A percentile compares a stretch with the other conserved stretches of the same genome.
These are phyloP conservation scores for Tribolium castaneum DNA, from an alignment of 1,140 invertebrate genomes.

Conservation along the genomic window DNA sequence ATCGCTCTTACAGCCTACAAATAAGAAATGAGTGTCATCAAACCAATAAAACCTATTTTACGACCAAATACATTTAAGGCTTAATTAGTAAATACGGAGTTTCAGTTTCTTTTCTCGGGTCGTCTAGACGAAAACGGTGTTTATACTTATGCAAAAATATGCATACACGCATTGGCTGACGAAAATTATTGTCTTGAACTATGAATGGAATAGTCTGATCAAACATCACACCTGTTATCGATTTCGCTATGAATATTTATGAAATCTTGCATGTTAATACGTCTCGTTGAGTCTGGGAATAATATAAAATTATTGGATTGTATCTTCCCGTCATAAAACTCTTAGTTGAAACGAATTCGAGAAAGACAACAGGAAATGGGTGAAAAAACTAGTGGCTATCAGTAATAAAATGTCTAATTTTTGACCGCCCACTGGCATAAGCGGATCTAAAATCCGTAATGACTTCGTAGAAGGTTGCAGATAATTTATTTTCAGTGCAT, in stretches of 20 bases:
- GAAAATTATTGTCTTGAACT: not conserved
- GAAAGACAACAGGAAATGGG: constrained; percentile 9
- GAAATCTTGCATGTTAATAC: constrained; percentile 1
- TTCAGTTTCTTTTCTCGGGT: not conserved
- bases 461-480: constrained; percentile 10
- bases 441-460: not conserved
- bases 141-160: not conserved
- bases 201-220: not conserved
- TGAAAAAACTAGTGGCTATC: not conserved
- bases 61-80: not conserved
- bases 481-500: not conserved
- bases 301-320: constrained; percentile 6
- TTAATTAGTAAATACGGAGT: not conserved
- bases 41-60: not conserved
- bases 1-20: not conserved
- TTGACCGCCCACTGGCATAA: not conserved
- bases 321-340: constrained; percentile 12
- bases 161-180: not conserved
- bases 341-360: not conserved
- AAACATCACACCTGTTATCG: not conserved
- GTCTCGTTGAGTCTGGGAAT: not conserved
- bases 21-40: not conserved
- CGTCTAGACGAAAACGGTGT: not conserved
- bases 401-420: not conserved
- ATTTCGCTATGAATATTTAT: constrained; percentile 26